Evolutionary conservation across 2,888 invertebrate genomes (phyloP), one percentile per base, ranked within the genome.

Genomic region (Macaria notata): DNA sequence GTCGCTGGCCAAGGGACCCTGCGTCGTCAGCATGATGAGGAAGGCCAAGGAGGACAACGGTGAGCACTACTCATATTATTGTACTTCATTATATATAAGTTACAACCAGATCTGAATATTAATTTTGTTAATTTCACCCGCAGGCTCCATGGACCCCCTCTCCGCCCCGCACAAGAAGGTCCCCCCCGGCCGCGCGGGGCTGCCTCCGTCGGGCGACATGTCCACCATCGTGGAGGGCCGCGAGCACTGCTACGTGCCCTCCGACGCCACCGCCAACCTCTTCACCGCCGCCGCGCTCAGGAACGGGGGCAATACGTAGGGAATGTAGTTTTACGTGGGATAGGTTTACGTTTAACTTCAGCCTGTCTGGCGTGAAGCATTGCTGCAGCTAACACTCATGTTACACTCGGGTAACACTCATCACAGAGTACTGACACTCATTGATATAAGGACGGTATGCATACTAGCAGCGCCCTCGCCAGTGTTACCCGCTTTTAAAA

Each of bases 1-100:
- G 92, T 90, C 91, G 3, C 63, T 92, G 33, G 92, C 92, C 0
- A 92, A 89, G 58, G 90, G 90, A 0, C 88, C 90, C 0, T 79
- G 81, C 69, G 81, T 89, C 7, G 82, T 89, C 43, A 83, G 80
- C 3, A 83, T 88, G 86, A 79, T 81, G 61, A 80, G 68, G 63
- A 89, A 88, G 62, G 61, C 68, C 0, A 73, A 68, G 56, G 19
- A 19, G 38, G 38, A 38, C 6, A 7, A 38, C 38, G 5, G 5
- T 38, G 38, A 38, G 5, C 38, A 38, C 5, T 38, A 38, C 5
- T 7, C 1, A 36, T 36, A 36, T 4, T 36, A 38, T 7, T 38
- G 38, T 38, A 38, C 38, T 2, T 38, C 1, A 7, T 38, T 38
- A 7, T 38, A 2, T 38, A 7, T 38, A 38, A 38, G 3, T 5